Base-by-base conservation (phyloP, 2,797 vertebrate genomes). In the Rhabdomys pumilio region DNA sequence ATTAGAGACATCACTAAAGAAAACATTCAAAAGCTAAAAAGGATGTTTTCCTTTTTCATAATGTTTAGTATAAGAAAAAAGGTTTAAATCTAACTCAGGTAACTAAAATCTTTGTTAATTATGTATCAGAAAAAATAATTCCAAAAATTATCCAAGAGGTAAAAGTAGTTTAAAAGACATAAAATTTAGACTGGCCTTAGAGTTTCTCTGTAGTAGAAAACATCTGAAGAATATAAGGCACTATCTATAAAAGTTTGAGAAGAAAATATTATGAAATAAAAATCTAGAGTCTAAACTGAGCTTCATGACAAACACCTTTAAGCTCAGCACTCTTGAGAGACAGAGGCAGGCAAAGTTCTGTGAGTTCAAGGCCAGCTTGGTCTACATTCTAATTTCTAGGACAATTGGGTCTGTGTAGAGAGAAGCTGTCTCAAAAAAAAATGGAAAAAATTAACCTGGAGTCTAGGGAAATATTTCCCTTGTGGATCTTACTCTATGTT, bases 1-100 rank as follows among this genome's bases (percentile, higher is more conserved):
- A 95, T 69, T 24, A 88, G 94, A 96, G 38, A 94, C 0, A 63
- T 89, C 93, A 67, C 38, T 85, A 34, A 94, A 89, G 92, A 94
- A 96, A 96, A 94, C 22, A 81, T 96, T 9, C n/a, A 34, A 92
- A 63, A 82, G 20, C 2, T 50, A 29, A 87, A 96, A 69, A 80
- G 26, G n/a, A 47, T 69, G 7, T 29, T 72, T 72, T 31, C 29
- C 57, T 29, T 20, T 82, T 83, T 63, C 57, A 83, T 26, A 14
- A 75, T 79, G 57, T 95, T 69, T 53, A 22, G 53, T 69, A 65
- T n/a, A 86, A 31, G 47, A 24, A 86, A 79, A 86, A 86, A 72
- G n/a, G 22, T 55, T 86, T 86, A 69, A 72, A 72, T 8, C 15
- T 59, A 93, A 89, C 29, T 26, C 24, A 81, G 3, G 53, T 61